A percentile compares a stretch with the other conserved stretches of the same genome.
phyloP scores from a whole-genome alignment of 2,888 invertebrate genomes.

The Clunio marinus region DNA sequence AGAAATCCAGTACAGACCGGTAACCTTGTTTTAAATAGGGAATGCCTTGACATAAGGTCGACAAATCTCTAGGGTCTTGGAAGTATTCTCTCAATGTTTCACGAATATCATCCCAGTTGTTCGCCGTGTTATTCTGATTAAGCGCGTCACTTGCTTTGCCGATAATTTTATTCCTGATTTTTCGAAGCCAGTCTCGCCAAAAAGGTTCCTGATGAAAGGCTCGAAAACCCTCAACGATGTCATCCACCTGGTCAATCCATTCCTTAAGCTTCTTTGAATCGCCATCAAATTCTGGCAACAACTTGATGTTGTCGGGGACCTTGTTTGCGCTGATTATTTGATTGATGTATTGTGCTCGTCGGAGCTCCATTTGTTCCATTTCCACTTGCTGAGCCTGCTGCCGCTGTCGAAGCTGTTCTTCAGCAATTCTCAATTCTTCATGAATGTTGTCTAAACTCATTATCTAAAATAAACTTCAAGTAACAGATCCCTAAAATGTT shows the following conservation, averaged over 20 bases:
- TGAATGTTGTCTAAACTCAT: too few relatives aligned
- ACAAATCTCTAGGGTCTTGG: not conserved
- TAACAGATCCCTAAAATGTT: too few relatives aligned
- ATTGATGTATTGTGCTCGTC: too few relatives aligned
- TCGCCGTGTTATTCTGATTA: not conserved
- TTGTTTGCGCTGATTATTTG: not conserved
- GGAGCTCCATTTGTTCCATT: too few relatives aligned
- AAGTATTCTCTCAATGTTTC: not conserved
- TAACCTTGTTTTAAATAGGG: not conserved
- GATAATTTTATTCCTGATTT: not conserved
- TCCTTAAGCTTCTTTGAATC: not conserved
- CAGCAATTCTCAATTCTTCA: too few relatives aligned
- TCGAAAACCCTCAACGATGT: not conserved
- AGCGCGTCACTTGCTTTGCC: not conserved
- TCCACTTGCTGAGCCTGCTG: too few relatives aligned
- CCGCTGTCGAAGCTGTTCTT: too few relatives aligned
- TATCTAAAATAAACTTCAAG: too few relatives aligned
- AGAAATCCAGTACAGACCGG: not conserved
- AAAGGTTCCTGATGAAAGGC: not conserved
- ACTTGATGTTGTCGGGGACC: not conserved
- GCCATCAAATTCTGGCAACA: not conserved
- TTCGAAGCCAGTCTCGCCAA: not conserved
- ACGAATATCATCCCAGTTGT: not conserved
- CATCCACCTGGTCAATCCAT: not conserved
- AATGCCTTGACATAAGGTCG: not conserved